Conservation (phyloP, 2,797 vertebrate species). For the Pipistrellus pipistrellus region DNA sequence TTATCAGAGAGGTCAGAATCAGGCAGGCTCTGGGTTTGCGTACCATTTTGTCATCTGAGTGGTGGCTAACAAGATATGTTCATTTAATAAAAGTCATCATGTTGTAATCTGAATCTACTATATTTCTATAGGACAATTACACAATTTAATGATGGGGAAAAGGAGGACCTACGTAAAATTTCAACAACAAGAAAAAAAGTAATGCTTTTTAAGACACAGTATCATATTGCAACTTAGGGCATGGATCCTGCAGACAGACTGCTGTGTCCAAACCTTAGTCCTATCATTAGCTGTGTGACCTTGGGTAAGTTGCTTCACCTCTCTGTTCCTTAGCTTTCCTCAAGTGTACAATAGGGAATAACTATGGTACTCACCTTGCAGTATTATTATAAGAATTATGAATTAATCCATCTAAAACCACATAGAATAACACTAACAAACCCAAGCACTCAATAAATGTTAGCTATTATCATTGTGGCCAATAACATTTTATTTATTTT, state of each 20-base stretch:
- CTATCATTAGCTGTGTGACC: neutral
- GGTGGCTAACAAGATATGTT: neutral
- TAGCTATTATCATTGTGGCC: neutral
- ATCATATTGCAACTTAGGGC: neutral
- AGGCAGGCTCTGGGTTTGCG: neutral
- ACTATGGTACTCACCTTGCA: neutral
- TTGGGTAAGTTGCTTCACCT: neutral
- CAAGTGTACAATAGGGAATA: neutral
- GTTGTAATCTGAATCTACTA: neutral
- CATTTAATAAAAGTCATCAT: constrained; percentile 34
- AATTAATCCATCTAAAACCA: neutral
- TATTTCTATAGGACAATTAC: neutral
- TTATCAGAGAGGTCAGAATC: neutral
- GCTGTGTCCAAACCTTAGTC: neutral
- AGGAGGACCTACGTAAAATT: too few relatives aligned
- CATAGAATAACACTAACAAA: neutral
- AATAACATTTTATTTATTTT: neutral
- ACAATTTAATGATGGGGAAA: neutral
- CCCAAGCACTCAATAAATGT: neutral
- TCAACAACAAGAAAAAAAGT: too few relatives aligned
- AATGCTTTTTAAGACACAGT: neutral
- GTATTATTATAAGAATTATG: neutral
- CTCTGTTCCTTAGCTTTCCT: constrained; percentile 20
- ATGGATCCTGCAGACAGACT: neutral
- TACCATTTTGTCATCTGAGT: neutral